Evolutionary conservation across 2,797 vertebrate genomes (phyloP).

Genomic region (Lindbergichthys nudifrons): DNA sequence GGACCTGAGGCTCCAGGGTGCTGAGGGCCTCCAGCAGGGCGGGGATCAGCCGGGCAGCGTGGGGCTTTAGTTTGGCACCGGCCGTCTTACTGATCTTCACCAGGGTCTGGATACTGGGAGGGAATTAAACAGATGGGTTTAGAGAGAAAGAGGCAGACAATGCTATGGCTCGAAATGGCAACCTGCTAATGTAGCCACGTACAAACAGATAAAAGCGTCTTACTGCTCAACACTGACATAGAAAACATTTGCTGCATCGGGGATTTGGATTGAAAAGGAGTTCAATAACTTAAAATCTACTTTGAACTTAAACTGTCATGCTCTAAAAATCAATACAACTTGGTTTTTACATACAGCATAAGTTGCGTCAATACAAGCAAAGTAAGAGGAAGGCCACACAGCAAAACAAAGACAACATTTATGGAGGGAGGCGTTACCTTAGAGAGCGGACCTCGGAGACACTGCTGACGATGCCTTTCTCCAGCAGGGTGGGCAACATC

Average conservation of each 20-base stretch:
- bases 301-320: no score
- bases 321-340: no score
- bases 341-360: background rate
- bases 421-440: constrained; percentile 83
- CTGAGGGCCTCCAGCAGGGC: constrained; percentile 95
- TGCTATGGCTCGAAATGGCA: background rate
- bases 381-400: background rate
- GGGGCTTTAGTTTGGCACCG: constrained; percentile 93
- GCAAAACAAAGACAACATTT: background rate
- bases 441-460: constrained; percentile 95
- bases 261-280: no score
- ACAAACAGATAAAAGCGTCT: background rate
- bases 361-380: background rate
- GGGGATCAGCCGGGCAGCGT: constrained; percentile 93
- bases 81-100: constrained; percentile 99
- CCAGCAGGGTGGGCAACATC: constrained; percentile 93
- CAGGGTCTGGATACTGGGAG: constrained; percentile 93
- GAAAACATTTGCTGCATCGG: no score
- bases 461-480: constrained; percentile 95
- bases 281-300: no score
- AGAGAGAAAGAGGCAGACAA: background rate
- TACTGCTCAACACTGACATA: no score
- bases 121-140: background rate
- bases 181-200: background rate
- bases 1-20: constrained; percentile 95